Percentiles rank a stretch among this genome's conserved stretches.
These are phyloP conservation scores for Eudyptes chrysolophus DNA, from an alignment of 2,113 vertebrate species.

Conservation along the genomic window DNA sequence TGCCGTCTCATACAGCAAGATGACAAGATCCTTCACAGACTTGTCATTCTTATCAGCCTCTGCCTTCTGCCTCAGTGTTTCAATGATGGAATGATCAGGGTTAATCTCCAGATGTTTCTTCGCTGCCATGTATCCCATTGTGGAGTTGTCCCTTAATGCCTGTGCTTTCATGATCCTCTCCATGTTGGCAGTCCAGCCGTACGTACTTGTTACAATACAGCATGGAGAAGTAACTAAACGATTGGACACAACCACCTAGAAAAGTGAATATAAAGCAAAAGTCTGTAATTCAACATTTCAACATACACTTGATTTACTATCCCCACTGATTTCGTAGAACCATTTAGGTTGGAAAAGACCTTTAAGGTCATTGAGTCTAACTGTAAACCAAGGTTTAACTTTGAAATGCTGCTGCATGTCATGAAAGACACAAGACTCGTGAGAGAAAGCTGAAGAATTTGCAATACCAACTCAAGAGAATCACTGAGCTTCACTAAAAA, in stretches of 20 bases:
- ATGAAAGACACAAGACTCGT: fast-evolving
- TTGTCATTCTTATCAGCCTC: constrained; percentile 88
- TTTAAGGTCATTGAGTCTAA: not conserved
- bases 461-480: not conserved
- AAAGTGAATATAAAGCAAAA: fast-evolving
- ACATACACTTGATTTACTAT: fast-evolving
- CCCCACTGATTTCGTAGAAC: fast-evolving
- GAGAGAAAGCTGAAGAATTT: fast-evolving
- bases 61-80: constrained; percentile 84
- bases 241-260: constrained; percentile 81
- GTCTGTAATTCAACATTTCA: fast-evolving
- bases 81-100: constrained; percentile 81
- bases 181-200: constrained; percentile 87
- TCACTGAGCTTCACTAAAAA: not conserved
- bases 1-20: constrained; percentile 81
- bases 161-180: constrained; percentile 88
- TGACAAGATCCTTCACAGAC: constrained; percentile 86
- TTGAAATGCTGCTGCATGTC: not conserved
- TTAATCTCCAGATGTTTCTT: constrained; percentile 86
- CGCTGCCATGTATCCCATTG: constrained; percentile 87
- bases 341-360: not conserved
- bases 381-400: not conserved
- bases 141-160: constrained; percentile 82
- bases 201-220: constrained; percentile 81
- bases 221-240: constrained; percentile 81